phyloP scores from a whole-genome alignment of 2,797 vertebrate species.

The Tachyglossus aculeatus region DNA sequence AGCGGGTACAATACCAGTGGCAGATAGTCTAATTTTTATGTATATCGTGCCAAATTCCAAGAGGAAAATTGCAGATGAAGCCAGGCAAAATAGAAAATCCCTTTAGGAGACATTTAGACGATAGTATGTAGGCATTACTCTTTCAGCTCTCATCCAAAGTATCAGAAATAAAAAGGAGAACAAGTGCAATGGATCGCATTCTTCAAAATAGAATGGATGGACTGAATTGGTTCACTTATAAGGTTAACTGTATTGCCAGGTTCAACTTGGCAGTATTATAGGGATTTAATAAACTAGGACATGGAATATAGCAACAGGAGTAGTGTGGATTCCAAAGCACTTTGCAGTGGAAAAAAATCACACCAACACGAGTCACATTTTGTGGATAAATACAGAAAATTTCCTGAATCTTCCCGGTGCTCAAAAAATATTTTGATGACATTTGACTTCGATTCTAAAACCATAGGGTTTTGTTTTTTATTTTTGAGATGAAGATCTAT shows the following conservation, averaged over 20 bases:
- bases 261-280: background rate
- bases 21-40: slow-evolving; percentile 43
- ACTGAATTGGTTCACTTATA: background rate
- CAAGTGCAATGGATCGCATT: background rate
- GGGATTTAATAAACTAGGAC: too few species aligned
- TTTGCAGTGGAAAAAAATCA: background rate
- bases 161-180: background rate
- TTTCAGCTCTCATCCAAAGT: background rate
- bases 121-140: background rate
- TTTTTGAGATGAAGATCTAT: slow-evolving; percentile 20
- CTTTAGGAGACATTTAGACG: background rate
- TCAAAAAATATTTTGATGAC: background rate
- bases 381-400: too few species aligned
- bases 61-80: slow-evolving; percentile 10
- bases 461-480: background rate
- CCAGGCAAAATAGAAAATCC: background rate
- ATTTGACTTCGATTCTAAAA: background rate
- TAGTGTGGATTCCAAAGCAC: background rate
- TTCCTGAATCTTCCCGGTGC: too few species aligned
- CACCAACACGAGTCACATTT: too few species aligned
- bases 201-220: background rate
- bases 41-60: slow-evolving; percentile 6
- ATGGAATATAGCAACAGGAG: background rate
- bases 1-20: slow-evolving; percentile 34
- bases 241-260: background rate